Conservation (phyloP, 92 coral and sea anemone genomes). For the Blastomussa wellsi region DNA sequence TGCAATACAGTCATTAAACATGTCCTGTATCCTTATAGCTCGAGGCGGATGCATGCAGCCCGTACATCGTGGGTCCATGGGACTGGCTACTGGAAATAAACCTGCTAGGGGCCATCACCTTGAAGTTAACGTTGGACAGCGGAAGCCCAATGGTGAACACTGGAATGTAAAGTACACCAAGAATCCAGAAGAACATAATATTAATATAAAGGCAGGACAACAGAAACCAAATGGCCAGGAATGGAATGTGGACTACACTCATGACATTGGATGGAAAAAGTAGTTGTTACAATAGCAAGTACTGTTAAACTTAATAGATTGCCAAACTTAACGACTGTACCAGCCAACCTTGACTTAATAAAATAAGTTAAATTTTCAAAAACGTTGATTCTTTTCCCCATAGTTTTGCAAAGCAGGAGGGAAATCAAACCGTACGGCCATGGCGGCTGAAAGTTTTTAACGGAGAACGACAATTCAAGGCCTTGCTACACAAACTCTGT, state of each 20-base stretch:
- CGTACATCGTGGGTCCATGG: neutral
- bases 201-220: neutral
- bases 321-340: too few species aligned
- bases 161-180: slow-evolving; percentile 4
- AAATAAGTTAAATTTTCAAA: neutral
- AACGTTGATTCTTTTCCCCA: too few species aligned
- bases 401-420: too few species aligned
- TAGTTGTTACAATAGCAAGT: neutral
- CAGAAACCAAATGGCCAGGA: neutral
- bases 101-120: neutral
- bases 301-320: neutral
- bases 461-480: neutral
- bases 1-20: too few species aligned
- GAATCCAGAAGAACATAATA: neutral
- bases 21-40: neutral
- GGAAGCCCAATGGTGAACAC: neutral
- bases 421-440: neutral
- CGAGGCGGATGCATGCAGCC: neutral
- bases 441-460: neutral
- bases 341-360: neutral
- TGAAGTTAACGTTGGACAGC: slow-evolving; percentile 3
- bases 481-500: neutral
- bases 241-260: neutral
- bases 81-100: neutral
- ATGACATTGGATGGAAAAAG: neutral